A percentile compares a stretch with the other conserved stretches of the same genome.
Conservation (phyloP, 2,888 invertebrate species). For the Strigamia transsilvanica region DNA sequence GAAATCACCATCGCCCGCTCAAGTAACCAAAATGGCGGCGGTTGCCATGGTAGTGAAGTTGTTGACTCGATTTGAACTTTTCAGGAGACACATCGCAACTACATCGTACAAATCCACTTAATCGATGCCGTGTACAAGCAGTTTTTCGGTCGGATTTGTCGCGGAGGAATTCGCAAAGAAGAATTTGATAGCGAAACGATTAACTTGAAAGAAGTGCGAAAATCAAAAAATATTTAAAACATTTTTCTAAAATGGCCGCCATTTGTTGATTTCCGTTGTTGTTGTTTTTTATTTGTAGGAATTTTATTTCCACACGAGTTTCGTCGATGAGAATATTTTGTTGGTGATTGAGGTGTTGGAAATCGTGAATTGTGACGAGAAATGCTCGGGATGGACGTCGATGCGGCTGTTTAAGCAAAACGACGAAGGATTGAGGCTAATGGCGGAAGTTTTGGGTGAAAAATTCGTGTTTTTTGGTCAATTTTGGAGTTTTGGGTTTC, state of each 20-base stretch:
- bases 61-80: background rate
- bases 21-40: background rate
- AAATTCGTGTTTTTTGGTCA: background rate
- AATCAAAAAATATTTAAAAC: background rate
- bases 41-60: background rate
- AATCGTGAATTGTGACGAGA: background rate
- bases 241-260: too few relatives aligned
- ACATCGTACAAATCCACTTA: background rate
- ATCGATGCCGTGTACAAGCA: background rate
- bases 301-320: background rate
- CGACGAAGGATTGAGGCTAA: background rate
- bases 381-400: background rate
- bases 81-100: background rate
- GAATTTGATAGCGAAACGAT: background rate
- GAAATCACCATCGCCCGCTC: background rate
- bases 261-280: background rate
- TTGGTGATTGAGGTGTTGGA: background rate
- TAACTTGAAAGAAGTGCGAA: background rate
- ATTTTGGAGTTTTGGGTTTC: background rate
- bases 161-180: background rate
- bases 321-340: background rate
- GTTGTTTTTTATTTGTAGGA: background rate
- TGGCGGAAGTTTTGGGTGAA: background rate
- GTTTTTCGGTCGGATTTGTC: background rate
- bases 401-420: background rate